phyloP scores from a whole-genome alignment of 2,888 invertebrate genomes.

The Cyrtodaria siliqua region DNA sequence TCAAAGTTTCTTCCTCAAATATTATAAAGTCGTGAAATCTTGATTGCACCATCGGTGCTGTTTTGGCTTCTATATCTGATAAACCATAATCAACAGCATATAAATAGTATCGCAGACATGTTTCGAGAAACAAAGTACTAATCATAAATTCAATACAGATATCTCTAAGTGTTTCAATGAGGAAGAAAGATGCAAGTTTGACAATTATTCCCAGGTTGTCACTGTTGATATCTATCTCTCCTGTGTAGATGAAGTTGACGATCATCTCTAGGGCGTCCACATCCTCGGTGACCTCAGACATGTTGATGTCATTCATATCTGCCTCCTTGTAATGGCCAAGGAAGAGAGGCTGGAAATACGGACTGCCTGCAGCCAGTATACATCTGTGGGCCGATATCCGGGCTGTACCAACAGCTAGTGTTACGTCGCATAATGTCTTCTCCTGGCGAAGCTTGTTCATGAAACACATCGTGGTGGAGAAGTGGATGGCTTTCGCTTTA shows the following conservation, averaged over 20 bases:
- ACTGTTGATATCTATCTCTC: slow-evolving; percentile 49
- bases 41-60: slow-evolving; percentile 43
- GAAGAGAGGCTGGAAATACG: slow-evolving; percentile 53
- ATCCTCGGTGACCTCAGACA: slow-evolving; percentile 48
- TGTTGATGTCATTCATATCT: slow-evolving; percentile 39
- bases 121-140: slow-evolving; percentile 32
- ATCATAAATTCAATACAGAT: slow-evolving; percentile 49
- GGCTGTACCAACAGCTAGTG: slow-evolving; percentile 34
- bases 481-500: slow-evolving; percentile 36
- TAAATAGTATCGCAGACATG: slow-evolving; percentile 45
- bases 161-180: slow-evolving; percentile 36
- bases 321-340: slow-evolving; percentile 58
- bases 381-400: slow-evolving; percentile 53
- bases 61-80: slow-evolving; percentile 30
- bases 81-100: slow-evolving; percentile 49
- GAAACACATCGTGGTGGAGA: slow-evolving; percentile 27
- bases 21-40: slow-evolving; percentile 54
- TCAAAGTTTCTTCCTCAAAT: slow-evolving; percentile 41
- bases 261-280: slow-evolving; percentile 42
- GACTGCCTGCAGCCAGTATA: slow-evolving; percentile 54
- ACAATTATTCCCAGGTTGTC: slow-evolving; percentile 49
- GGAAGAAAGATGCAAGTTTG: slow-evolving; percentile 54
- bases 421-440: slow-evolving; percentile 56
- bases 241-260: slow-evolving; percentile 54
- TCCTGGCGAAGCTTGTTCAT: slow-evolving; percentile 49